phyloP scores from a whole-genome alignment of 2,888 invertebrate genomes.

The Hetaerina titia region DNA sequence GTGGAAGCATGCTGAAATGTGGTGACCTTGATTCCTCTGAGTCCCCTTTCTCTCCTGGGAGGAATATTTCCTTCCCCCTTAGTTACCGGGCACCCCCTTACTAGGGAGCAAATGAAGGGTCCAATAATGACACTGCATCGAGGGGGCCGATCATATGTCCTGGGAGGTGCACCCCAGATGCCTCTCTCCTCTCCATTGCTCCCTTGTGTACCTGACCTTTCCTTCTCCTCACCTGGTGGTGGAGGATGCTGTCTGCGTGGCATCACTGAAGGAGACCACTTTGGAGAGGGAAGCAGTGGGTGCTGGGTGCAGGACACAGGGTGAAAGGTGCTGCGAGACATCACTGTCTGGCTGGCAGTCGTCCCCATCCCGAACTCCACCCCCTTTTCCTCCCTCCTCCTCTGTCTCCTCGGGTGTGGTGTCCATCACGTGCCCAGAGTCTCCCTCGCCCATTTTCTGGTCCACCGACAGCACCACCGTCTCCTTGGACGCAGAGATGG shows the following conservation, averaged over 20 bases:
- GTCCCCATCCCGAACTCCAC: slow-evolving; percentile 69
- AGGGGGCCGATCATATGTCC: no score
- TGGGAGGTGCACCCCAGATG: no score
- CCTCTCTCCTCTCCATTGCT: no score
- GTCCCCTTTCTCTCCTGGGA: no score
- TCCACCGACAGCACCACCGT: slow-evolving; percentile 68
- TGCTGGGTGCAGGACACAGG: slow-evolving; percentile 72
- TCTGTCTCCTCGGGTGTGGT: slow-evolving; percentile 73
- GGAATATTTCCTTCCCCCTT: no score
- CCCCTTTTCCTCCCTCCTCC: slow-evolving; percentile 74
- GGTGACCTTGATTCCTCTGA: no score
- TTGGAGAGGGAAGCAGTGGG: slow-evolving; percentile 73
- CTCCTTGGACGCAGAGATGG: slow-evolving; percentile 71
- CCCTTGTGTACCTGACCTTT: neutral
- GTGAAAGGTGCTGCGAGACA: neutral
- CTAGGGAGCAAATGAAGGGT: no score
- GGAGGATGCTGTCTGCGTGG: slow-evolving; percentile 63
- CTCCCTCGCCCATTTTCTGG: slow-evolving; percentile 72
- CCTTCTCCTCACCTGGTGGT: neutral
- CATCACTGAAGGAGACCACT: slow-evolving; percentile 71
- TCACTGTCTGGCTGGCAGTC: slow-evolving; percentile 70
- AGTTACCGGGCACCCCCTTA: no score
- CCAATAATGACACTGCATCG: no score
- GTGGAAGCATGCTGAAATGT: no score
- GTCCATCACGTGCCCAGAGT: slow-evolving; percentile 71